Conservation (phyloP, 2,888 invertebrate species). For the Lasioglossum morio region DNA sequence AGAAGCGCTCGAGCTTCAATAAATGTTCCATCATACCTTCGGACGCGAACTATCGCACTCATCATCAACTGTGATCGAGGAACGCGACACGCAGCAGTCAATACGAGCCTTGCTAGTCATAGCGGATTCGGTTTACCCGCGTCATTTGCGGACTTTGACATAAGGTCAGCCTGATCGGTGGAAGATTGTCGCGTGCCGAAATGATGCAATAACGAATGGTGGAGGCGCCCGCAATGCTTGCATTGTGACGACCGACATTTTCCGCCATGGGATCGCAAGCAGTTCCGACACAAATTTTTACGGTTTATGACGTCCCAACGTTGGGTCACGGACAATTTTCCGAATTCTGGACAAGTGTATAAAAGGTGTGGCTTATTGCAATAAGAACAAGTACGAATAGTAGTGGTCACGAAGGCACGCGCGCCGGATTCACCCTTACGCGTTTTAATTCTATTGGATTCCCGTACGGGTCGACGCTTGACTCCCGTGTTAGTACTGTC, state of each 20-base stretch:
- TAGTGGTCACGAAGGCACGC: not conserved
- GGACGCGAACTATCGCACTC: not conserved
- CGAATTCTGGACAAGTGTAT: not conserved
- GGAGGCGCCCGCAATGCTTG: not conserved
- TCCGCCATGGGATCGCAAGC: not conserved
- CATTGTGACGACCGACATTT: not conserved
- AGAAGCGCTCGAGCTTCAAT: not conserved
- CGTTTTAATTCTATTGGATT: too few relatives aligned
- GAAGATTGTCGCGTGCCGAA: not conserved
- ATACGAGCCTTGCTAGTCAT: not conserved
- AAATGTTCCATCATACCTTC: not conserved
- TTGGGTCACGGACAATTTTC: not conserved
- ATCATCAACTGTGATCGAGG: slow-evolving; percentile 3
- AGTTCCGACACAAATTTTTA: not conserved
- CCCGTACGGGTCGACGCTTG: not conserved
- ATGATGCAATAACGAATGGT: slow-evolving; percentile 2
- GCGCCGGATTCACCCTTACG: not conserved
- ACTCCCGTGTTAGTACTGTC: not conserved
- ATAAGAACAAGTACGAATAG: accelerated
- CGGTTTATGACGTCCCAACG: not conserved
- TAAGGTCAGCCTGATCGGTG: not conserved
- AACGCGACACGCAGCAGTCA: not conserved
- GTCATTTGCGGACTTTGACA: not conserved
- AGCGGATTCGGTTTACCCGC: not conserved
- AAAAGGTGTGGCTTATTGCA: not conserved